Base-by-base conservation (phyloP, 2,888 invertebrate genomes). In the Caenorhabditis drosophilae region DNA sequence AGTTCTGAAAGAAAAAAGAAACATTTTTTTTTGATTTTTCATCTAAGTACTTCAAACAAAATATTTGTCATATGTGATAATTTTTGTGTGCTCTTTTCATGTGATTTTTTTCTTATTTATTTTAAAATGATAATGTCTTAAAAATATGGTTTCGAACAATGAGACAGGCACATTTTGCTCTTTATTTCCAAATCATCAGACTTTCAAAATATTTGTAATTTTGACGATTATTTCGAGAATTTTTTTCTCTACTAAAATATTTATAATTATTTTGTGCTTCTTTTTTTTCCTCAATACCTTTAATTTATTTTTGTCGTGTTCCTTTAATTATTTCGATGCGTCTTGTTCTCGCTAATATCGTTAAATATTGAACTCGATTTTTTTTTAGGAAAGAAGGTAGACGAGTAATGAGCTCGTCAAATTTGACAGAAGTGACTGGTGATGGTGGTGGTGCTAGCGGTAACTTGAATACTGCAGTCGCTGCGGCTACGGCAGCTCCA, bases 381-480 rank as follows among this genome's bases (percentile, higher is more conserved):
- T 16, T 15, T 26, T 45, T n/a, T 27, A 45, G 44, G 27, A 45
- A 27, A 27, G 2, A 12, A 25, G 26, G 18, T 23, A 23, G 44
- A 45, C 44, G 44, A 45, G 44, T 45, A n/a, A 61, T 61, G 61
- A 61, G 61, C 46, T 61, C 61, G 26, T 54, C 61, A 25, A 61
- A 61, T 51, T 41, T 61, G 51, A 42, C 60, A 45, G 49, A 49
- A 11, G 26, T 20, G 26, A 26, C 40, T 36, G 40, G 26, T 12
- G 20, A 20, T 18, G 36, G 41, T 25, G 49, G 49, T 16, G 27
- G 35, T 15, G 9, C 20, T 12, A 23, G 16, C 26, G 26, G 25
- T 9, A 15, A 9, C 9, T 18, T 6, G 16, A 38, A 18, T 4
- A 6, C 6, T 4, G 16, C 16, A 4, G 38, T 18, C 6, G 9